Percentiles rank a stretch among this genome's conserved stretches.
Conservation (phyloP, 2,113 vertebrate genomes). For the Arizona elegans region DNA sequence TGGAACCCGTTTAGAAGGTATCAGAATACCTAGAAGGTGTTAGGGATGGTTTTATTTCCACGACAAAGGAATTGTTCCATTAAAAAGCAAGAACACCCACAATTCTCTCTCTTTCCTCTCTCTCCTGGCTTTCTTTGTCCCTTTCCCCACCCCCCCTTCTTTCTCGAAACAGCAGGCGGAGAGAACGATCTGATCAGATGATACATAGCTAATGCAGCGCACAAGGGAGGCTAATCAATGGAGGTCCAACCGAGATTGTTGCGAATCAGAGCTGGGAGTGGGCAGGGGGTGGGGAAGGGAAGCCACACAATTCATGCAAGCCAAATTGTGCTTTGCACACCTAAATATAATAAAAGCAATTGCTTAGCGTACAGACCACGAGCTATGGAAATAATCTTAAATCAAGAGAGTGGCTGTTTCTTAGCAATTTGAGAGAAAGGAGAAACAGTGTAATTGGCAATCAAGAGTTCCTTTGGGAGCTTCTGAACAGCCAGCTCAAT, state of each 20-base stretch:
- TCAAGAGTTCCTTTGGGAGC: constrained; percentile 69
- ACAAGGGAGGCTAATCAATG: constrained; percentile 62
- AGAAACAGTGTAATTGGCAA: constrained; percentile 73
- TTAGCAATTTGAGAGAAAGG: constrained; percentile 73
- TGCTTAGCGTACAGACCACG: constrained; percentile 49
- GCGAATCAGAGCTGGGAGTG: constrained; percentile 31
- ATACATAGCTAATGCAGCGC: constrained; percentile 42
- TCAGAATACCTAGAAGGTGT: neutral
- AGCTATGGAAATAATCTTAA: constrained; percentile 68
- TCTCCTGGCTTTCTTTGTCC: constrained; percentile 43
- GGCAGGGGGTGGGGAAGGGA: accelerated
- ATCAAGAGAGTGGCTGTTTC: constrained; percentile 75
- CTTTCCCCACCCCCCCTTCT: neutral
- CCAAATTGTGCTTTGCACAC: constrained; percentile 49
- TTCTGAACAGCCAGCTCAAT: constrained; percentile 65
- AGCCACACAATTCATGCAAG: constrained; percentile 56
- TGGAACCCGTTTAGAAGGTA: too few species aligned
- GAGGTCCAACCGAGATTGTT: constrained; percentile 60
- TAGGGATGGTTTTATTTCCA: neutral
- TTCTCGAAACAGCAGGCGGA: constrained; percentile 27
- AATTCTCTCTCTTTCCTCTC: constrained; percentile 21
- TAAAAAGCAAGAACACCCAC: neutral
- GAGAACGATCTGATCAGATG: constrained; percentile 56
- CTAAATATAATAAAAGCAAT: constrained; percentile 59
- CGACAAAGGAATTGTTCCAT: neutral